Evolutionary conservation across 1,140 invertebrate species (phyloP), one percentile per base, ranked within the genome.

Genomic region (Drosophila prosaltans): DNA sequence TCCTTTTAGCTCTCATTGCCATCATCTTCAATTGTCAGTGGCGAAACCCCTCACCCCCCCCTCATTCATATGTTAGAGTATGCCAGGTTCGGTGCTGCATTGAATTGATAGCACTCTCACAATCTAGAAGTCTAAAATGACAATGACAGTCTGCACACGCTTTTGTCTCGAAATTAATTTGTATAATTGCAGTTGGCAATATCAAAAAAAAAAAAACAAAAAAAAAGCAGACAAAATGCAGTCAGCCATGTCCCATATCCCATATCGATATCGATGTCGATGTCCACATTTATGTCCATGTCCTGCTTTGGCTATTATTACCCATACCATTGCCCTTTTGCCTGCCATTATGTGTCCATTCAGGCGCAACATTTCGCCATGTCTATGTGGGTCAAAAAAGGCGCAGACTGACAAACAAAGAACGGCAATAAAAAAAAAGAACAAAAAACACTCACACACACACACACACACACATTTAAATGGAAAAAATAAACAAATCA

Each of bases 81-180:
- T 24, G 2, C 8, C 26, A 7, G n/a, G 5, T 51, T 51, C 45
- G 45, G 45, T 51, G 10, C 3, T n/a, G 3, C 45, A 51, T 30
- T 36, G 30, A 39, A 8, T 10, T 62, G 26, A 36, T 36, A 36
- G 3, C 6, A 36, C 6, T 4, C 39, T 8, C 30, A 59, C 28
- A 59, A 54, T 21, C n/a, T 24, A 32, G 26, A 2, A 9, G 10
- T 16, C 26, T 43, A 28, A 45, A 16, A 16, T 16, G 16, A 45
- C 41, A 62, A 62, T 16, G 24, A 63, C 41, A 64, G 43, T 64
- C 61, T 61, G 26, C 61, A 63, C 43, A 51, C 41, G 61, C 40
- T 64, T 64, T 64, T 64, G 61, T 64, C 43, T 64, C n/a, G 26
- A 64, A 59, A 51, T 64, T 64, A 64, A 64, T 64, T 64, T 64